These are phyloP conservation scores for Leptodactylus fallax DNA, from an alignment of 2,797 vertebrate species.

Conservation along the genomic window DNA sequence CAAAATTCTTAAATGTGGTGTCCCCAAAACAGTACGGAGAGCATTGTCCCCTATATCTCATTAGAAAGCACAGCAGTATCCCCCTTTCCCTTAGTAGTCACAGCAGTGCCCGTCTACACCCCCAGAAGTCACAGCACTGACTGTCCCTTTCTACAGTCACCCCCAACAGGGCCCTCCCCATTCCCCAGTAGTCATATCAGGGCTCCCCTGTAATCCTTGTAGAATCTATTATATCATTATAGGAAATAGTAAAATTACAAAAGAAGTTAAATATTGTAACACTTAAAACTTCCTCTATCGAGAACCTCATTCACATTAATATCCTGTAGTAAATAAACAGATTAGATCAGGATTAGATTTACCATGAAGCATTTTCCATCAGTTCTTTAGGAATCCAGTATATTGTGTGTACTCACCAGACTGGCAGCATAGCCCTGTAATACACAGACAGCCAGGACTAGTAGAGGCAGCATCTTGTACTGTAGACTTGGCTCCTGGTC, in stretches of 20 bases:
- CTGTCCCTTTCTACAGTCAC: not conserved
- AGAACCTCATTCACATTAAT: not conserved
- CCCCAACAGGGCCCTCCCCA: not conserved
- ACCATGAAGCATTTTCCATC: not conserved
- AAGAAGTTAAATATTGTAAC: too few species aligned
- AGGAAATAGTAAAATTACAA: too few species aligned
- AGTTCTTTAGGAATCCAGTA: too few species aligned
- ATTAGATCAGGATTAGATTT: too few species aligned
- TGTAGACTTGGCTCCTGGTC: not conserved
- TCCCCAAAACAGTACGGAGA: not conserved
- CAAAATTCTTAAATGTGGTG: not conserved
- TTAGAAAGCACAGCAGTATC: not conserved
- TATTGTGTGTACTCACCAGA: not conserved
- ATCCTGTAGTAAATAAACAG: too few species aligned
- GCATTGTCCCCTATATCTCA: not conserved
- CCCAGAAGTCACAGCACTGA: not conserved
- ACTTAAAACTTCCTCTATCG: not conserved
- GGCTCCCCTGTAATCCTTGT: not conserved
- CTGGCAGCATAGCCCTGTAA: not conserved
- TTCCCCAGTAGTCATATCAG: not conserved
- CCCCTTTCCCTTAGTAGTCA: not conserved
- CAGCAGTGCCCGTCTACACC: not conserved
- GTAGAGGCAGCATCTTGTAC: slow-evolving; percentile 2
- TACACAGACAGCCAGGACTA: slow-evolving; percentile 2
- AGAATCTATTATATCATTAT: too few species aligned